Evolutionary conservation across 2,888 invertebrate species (phyloP).

Genomic region (Caenorhabditis drosophilae): DNA sequence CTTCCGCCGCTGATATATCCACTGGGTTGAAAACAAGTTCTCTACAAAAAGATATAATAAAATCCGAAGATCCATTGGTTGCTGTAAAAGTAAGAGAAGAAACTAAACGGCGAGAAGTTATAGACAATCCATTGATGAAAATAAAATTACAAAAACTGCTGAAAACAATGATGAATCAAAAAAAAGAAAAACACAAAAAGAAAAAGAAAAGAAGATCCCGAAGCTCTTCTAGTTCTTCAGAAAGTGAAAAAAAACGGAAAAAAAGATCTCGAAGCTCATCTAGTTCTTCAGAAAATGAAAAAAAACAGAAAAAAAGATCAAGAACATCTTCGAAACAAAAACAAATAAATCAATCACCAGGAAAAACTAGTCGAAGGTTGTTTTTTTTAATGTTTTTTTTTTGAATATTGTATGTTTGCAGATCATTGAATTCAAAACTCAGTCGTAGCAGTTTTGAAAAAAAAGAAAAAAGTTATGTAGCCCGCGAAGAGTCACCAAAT

Average conservation of each 20-base stretch:
- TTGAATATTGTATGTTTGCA: too few species aligned
- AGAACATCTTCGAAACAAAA: too few species aligned
- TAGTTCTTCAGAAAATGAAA: slow-evolving; percentile 4
- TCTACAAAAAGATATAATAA: slow-evolving; percentile 52
- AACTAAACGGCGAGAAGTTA: slow-evolving; percentile 48
- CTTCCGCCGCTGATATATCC: background rate
- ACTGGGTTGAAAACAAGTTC: slow-evolving; percentile 32
- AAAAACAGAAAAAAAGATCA: too few species aligned
- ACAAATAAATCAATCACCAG: too few species aligned
- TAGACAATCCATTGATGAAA: slow-evolving; percentile 62
- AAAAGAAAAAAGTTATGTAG: too few species aligned
- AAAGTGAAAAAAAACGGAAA: too few species aligned
- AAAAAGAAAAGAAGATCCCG: slow-evolving; percentile 27
- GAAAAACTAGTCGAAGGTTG: too few species aligned
- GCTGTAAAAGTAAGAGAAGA: slow-evolving; percentile 63
- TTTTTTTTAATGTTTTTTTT: too few species aligned
- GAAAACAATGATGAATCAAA: slow-evolving; percentile 44
- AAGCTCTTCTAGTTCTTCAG: slow-evolving; percentile 12
- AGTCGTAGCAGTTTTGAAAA: too few species aligned
- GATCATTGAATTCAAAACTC: too few species aligned
- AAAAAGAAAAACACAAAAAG: slow-evolving; percentile 31
- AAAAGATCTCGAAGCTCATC: background rate
- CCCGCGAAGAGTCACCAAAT: too few species aligned
- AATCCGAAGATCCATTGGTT: slow-evolving; percentile 63
- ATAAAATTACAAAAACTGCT: slow-evolving; percentile 55